These are phyloP conservation scores for Tyria jacobaeae DNA, from an alignment of 2,888 invertebrate species.

Conservation along the genomic window DNA sequence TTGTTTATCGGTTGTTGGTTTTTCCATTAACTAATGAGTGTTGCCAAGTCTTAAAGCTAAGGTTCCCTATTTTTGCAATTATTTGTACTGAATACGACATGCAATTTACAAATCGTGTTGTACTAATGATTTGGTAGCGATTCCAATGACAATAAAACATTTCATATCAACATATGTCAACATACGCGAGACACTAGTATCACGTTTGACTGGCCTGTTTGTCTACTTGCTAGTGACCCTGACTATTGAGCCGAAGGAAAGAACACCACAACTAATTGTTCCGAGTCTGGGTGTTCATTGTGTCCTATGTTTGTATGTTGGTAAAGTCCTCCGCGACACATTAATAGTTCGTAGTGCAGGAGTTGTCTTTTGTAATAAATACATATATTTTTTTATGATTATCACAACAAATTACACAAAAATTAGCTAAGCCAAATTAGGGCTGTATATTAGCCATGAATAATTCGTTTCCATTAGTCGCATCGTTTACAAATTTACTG, in stretches of 20 bases:
- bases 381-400: constrained; percentile 14
- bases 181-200: not conserved
- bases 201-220: too few relatives aligned
- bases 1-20: too few relatives aligned
- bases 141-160: not conserved
- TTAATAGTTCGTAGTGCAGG: too few relatives aligned
- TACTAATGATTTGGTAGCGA: not conserved
- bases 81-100: not conserved
- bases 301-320: too few relatives aligned
- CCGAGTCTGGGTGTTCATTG: too few relatives aligned
- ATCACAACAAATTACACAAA: not conserved
- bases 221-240: too few relatives aligned
- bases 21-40: too few relatives aligned
- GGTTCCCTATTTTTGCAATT: not conserved
- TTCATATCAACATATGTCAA: not conserved
- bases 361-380: too few relatives aligned
- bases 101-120: not conserved
- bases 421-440: constrained; percentile 1
- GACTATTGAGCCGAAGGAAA: too few relatives aligned
- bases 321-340: too few relatives aligned
- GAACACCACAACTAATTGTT: too few relatives aligned
- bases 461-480: not conserved
- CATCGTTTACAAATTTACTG: not conserved
- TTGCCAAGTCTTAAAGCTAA: not conserved
- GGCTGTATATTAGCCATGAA: constrained; percentile 1